These are phyloP conservation scores for Thymelicus sylvestris DNA, from an alignment of 2,888 invertebrate genomes.

Conservation along the genomic window DNA sequence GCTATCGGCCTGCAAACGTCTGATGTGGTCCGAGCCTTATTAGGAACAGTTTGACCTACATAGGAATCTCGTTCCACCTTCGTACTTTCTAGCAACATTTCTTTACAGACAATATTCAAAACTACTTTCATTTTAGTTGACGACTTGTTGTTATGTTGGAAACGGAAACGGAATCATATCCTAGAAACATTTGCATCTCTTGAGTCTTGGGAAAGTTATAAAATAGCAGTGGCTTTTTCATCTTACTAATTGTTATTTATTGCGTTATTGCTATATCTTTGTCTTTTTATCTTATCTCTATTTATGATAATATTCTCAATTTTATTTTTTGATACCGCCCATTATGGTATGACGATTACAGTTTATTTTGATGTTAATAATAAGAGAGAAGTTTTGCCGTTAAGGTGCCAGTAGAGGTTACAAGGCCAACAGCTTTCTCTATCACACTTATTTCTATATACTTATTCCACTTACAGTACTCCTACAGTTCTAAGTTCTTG, in stretches of 20 bases:
- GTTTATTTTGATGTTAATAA: too few species aligned
- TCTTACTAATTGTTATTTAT: background rate
- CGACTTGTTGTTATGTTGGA: slow-evolving; percentile 15
- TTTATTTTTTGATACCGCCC: background rate
- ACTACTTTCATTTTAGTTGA: slow-evolving; percentile 43
- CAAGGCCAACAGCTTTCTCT: slow-evolving; percentile 74
- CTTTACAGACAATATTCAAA: slow-evolving; percentile 43
- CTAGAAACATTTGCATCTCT: slow-evolving; percentile 13
- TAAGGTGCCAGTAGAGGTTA: slow-evolving; percentile 52
- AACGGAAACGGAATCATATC: slow-evolving; percentile 27
- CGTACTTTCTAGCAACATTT: slow-evolving; percentile 48
- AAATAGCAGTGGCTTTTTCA: background rate
- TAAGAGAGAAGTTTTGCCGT: slow-evolving; percentile 42
- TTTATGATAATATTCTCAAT: background rate
- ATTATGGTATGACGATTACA: background rate
- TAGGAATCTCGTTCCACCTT: slow-evolving; percentile 47
- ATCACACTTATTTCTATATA: slow-evolving; percentile 41
- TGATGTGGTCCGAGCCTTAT: slow-evolving; percentile 34
- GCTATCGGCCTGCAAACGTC: slow-evolving; percentile 1
- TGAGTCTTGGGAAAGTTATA: slow-evolving; percentile 23
- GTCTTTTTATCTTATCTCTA: background rate
- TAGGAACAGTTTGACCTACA: slow-evolving; percentile 47
- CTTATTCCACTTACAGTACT: slow-evolving; percentile 4
- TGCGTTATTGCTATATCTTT: background rate
- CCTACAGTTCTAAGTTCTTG: background rate